Evolutionary conservation across 2,888 invertebrate genomes (phyloP).

Genomic region (Eilema sororculum): DNA sequence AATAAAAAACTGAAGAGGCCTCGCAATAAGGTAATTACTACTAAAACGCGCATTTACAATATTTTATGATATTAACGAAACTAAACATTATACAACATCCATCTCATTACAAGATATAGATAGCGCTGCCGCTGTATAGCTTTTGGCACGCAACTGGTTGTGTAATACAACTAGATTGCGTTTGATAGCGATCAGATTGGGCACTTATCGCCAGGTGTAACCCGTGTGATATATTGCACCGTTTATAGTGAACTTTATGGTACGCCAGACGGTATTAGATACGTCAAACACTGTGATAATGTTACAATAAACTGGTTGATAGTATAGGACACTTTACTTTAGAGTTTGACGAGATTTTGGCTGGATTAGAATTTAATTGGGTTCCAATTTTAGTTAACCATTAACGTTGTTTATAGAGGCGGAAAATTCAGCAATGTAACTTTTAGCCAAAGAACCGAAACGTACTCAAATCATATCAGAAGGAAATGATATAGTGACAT

Average conservation of each 20-base stretch:
- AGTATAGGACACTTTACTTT: background rate
- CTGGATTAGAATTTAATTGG: no score
- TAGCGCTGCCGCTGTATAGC: conserved; percentile 15
- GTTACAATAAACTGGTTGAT: background rate
- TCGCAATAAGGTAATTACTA: background rate
- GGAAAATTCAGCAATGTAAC: no score
- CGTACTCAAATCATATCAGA: no score
- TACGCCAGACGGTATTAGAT: background rate
- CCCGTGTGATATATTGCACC: conserved; percentile 33
- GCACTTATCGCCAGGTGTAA: conserved; percentile 46
- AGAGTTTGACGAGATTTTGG: no score
- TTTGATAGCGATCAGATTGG: conserved; percentile 33
- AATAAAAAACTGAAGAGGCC: background rate
- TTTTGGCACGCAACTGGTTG: conserved; percentile 26
- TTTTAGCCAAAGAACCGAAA: no score
- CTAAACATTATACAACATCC: background rate
- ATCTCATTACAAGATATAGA: background rate
- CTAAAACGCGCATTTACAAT: background rate
- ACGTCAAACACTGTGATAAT: background rate
- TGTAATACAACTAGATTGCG: conserved; percentile 31
- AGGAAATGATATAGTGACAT: no score
- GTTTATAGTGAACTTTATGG: conserved; percentile 37
- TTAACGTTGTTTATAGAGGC: no score
- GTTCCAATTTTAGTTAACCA: no score
- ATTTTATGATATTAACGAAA: background rate